Conservation (phyloP, 1,140 invertebrate species). For the Hermetia illucens region DNA sequence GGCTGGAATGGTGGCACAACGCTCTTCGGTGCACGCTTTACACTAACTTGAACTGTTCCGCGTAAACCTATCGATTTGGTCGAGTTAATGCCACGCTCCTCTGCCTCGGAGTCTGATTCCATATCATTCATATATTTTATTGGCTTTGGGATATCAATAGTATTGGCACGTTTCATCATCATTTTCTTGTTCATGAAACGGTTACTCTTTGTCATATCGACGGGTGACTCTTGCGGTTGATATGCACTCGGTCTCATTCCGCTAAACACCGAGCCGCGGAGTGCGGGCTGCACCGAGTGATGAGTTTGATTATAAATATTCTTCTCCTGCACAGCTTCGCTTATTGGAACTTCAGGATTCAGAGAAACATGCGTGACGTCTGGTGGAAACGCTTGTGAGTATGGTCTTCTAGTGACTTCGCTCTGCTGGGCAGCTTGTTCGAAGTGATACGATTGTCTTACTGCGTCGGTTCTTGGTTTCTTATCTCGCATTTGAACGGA, state of each 20-base stretch:
- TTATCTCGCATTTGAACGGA: conserved; percentile 8
- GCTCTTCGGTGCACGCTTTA: conserved; percentile 26
- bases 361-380: too few species aligned
- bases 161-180: conserved; percentile 74
- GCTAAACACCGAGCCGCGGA: background rate
- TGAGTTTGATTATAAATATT: background rate
- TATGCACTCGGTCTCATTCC: background rate
- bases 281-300: background rate
- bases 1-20: conserved; percentile 54
- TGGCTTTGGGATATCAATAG: conserved; percentile 69
- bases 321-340: background rate
- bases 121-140: conserved; percentile 18
- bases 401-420: too few species aligned
- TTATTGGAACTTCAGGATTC: too few species aligned
- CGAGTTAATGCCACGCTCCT: conserved; percentile 19
- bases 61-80: conserved; percentile 34
- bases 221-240: background rate
- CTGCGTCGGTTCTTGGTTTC: background rate
- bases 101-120: conserved; percentile 23
- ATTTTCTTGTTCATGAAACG: conserved; percentile 53
- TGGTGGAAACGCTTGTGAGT: too few species aligned
- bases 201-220: conserved; percentile 17
- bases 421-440: background rate
- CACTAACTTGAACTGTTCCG: conserved; percentile 40
- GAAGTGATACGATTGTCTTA: conserved; percentile 14